Conservation (phyloP, 2,888 invertebrate genomes). For the Temnothorax rugatulus region DNA sequence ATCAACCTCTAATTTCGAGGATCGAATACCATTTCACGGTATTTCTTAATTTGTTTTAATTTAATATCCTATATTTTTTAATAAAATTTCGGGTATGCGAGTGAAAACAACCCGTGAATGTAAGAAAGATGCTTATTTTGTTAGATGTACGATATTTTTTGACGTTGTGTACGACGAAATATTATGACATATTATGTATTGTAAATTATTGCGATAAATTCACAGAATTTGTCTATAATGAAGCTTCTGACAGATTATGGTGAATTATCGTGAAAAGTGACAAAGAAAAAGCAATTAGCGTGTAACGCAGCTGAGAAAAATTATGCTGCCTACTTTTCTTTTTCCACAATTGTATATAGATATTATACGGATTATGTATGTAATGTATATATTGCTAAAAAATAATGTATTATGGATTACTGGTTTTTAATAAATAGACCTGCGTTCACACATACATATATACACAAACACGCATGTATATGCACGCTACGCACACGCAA, state of each 20-base stretch:
- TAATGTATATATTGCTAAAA: constrained; percentile 80
- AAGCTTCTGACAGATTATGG: background rate
- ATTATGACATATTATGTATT: constrained; percentile 1
- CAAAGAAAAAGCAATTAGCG: constrained; percentile 12
- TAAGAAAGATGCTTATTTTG: constrained; percentile 36
- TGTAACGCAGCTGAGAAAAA: constrained; percentile 2
- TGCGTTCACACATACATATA: background rate
- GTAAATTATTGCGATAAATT: constrained; percentile 21
- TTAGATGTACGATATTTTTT: constrained; percentile 65
- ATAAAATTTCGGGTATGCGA: background rate
- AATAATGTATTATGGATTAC: constrained; percentile 72
- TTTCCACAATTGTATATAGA: constrained; percentile 69
- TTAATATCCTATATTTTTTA: constrained; percentile 15
- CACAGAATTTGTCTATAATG: constrained; percentile 1
- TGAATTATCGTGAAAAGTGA: background rate
- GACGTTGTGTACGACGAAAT: constrained; percentile 16
- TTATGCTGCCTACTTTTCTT: constrained; percentile 31
- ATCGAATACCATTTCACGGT: background rate
- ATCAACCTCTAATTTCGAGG: background rate
- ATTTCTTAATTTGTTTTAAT: constrained; percentile 5
- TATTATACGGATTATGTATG: constrained; percentile 78
- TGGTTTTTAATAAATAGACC: constrained; percentile 77
- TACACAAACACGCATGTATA: background rate
- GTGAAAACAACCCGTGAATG: constrained; percentile 9
- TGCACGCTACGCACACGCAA: background rate